Evolutionary conservation across 2,797 vertebrate genomes (phyloP).

Genomic region (Morelia viridis): DNA sequence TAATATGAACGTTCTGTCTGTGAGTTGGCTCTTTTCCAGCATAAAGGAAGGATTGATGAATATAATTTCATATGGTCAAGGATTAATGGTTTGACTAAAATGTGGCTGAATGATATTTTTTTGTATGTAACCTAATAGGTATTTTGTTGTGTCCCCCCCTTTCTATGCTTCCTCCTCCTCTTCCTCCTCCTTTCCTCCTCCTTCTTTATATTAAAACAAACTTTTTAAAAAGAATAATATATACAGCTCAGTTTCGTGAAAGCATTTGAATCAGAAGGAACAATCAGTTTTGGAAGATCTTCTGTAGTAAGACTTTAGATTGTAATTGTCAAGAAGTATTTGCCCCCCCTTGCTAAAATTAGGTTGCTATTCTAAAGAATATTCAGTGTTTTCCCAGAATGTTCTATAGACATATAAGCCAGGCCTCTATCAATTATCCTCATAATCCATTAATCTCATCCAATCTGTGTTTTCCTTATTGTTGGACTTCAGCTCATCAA

Average conservation of each 20-base stretch:
- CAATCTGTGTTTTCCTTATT: not conserved
- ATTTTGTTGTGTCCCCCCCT: not conserved
- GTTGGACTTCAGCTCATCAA: not conserved
- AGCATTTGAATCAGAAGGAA: not conserved
- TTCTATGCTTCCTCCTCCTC: not conserved
- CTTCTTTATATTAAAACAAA: not conserved
- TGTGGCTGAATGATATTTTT: not conserved
- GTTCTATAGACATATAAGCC: not conserved
- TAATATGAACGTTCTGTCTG: not conserved
- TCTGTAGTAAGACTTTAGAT: not conserved
- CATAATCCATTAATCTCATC: not conserved
- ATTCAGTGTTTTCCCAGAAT: not conserved
- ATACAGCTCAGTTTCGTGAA: conserved; percentile 7
- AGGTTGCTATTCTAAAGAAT: not conserved
- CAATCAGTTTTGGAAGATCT: not conserved
- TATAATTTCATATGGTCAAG: not conserved
- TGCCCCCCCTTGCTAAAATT: not conserved
- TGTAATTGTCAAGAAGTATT: not conserved
- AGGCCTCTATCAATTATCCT: not conserved
- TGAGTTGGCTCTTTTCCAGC: not conserved
- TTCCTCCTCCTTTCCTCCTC: not conserved
- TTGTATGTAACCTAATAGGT: not conserved
- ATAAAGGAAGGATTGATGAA: not conserved
- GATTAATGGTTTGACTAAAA: not conserved
- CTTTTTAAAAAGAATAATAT: not conserved